Conservation (phyloP, 2,888 invertebrate genomes). For the Baccha elongata region DNA sequence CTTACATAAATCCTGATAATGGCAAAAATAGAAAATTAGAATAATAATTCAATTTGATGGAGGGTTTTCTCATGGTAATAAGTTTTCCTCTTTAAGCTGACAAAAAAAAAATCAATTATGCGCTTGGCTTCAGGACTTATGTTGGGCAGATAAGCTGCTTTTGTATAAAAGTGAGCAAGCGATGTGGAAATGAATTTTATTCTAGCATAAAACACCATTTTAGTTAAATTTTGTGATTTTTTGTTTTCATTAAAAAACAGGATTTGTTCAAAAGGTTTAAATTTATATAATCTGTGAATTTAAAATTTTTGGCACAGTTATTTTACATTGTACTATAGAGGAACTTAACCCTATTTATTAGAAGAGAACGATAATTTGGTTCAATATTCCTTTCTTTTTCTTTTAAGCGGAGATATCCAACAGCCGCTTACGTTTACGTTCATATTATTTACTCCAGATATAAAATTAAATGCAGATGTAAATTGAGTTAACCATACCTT, state of each 20-base stretch:
- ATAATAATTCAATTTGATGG: constrained; percentile 16
- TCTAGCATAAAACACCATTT: background rate
- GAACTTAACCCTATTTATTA: too few species aligned
- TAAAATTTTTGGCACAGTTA: too few species aligned
- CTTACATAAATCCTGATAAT: constrained; percentile 10
- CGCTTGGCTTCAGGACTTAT: constrained; percentile 45
- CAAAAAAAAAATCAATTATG: constrained; percentile 46
- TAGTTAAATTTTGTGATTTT: background rate
- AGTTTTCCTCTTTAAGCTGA: constrained; percentile 19
- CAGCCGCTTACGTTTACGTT: too few species aligned
- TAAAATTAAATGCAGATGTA: too few species aligned
- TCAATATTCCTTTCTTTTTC: too few species aligned
- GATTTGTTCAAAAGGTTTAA: too few species aligned
- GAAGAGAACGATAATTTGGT: too few species aligned
- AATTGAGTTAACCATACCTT: too few species aligned
- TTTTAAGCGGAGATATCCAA: too few species aligned
- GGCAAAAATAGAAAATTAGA: constrained; percentile 25
- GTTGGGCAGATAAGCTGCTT: constrained; percentile 52
- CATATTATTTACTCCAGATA: too few species aligned
- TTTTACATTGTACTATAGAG: too few species aligned
- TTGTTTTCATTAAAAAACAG: background rate
- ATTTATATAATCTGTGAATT: too few species aligned
- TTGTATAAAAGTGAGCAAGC: constrained; percentile 45
- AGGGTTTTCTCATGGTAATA: constrained; percentile 22
- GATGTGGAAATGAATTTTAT: background rate